Base-by-base conservation (phyloP, 2,113 vertebrate species). In the Excalfactoria chinensis region DNA sequence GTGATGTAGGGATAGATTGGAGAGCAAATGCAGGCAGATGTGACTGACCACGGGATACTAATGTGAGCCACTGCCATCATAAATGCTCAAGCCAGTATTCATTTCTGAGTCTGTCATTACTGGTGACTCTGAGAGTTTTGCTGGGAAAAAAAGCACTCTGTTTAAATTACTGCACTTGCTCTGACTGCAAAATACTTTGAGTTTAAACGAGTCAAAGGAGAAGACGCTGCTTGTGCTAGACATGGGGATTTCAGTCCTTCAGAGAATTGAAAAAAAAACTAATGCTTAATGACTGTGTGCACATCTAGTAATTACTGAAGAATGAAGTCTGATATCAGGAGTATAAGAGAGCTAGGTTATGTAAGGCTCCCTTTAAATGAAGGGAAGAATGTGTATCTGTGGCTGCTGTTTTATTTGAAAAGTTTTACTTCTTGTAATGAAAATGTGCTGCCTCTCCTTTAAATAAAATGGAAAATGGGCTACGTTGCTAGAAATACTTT, bases 261-360 rank as follows among this genome's bases (percentile, higher is more conserved):
- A 64, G 84, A 88, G 89, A 72, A 62, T 93, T 80, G 77, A 86
- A 95, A 96, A 55, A 55, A 44, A 77, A 62, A 63, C 66, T 95
- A 89, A 84, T 67, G 37, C 56, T 95, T 96, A 97, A 96, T 87
- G 93, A 49, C 74, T 95, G 53, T 90, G 62, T 92, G 79, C 59
- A 78, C 69, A 96, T 95, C 82, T 74, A 95, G 77, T 94, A 97
- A 97, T 96, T 97, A 93, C 85, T 86, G 84, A 94, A 84, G 95
- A 94, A 94, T 93, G 88, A 93, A 78, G 63, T 89, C 95, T 90
- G 79, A 84, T 96, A 93, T 55, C 85, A 88, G 59, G 71, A 72
- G 32, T 60, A 89, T 17, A 81, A 49, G 68, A 67, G 53, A 78
- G 83, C 40, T 56, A 55, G 48, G 46, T 68, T 87, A 30, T 73